phyloP scores from a whole-genome alignment of 2,113 vertebrate genomes.

The Centropus bengalensis region DNA sequence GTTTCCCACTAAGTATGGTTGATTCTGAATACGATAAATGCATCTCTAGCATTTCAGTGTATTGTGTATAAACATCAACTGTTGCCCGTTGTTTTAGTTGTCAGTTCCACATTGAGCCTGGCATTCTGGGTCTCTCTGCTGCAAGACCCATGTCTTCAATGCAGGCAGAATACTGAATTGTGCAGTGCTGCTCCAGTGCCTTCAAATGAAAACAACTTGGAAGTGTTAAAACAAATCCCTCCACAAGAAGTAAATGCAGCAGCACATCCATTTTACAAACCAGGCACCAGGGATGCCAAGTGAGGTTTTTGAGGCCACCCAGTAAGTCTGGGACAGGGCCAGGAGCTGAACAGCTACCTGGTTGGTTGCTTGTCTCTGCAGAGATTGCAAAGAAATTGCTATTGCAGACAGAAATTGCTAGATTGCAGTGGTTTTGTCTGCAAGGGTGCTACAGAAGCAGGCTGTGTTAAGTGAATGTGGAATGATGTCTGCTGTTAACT shows the following conservation, averaged over 20 bases:
- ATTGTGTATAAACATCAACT: not conserved
- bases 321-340: not conserved
- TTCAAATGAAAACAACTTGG: not conserved
- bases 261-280: not conserved
- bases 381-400: no score
- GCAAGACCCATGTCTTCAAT: not conserved
- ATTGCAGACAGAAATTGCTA: no score
- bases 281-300: not conserved
- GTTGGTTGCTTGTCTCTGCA: not conserved
- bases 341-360: not conserved
- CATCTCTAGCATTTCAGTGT: not conserved
- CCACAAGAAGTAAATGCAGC: not conserved
- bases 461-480: not conserved
- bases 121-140: not conserved
- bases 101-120: not conserved
- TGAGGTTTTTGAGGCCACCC: not conserved
- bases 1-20: not conserved
- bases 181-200: fast-evolving
- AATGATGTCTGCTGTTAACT: not conserved
- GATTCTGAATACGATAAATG: not conserved
- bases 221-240: not conserved
- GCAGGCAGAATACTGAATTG: not conserved
- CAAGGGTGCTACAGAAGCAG: not conserved
- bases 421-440: not conserved
- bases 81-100: no score